Evolutionary conservation across 2,888 invertebrate genomes (phyloP), one percentile per base, ranked within the genome.

Genomic region (Amphipyra tragopoginis): DNA sequence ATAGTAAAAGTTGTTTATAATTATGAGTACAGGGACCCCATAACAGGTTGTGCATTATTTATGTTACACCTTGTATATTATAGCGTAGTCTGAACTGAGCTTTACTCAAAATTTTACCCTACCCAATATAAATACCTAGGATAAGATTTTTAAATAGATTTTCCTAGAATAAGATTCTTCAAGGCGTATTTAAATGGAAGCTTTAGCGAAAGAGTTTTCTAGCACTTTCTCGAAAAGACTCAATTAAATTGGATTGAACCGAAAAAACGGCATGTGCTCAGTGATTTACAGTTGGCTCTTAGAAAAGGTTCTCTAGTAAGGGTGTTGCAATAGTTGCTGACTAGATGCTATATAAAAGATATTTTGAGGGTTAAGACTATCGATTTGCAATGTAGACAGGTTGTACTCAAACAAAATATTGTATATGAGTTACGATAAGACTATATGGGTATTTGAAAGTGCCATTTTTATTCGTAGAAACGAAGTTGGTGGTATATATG

Each of bases 161-260:
- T 57, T 49, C 52, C 67, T 48, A 66, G 72, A 53, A 56, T 68
- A 72, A 65, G 72, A 65, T 72, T 52, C 55, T 50, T 42, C 59
- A 72, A 69, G 67, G 72, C 68, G 66, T 49, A 72, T 72, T 69
- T 72, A 72, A 72, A 69, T 66, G 67, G 59, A 44, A 72, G 73
- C 73, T 69, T 68, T 59, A 66, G 53, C 67, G 59, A 72, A 72
- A 69, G 72, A 72, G 67, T 72, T 68, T 54, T 42, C 53, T 36
- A 53, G 67, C 52, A 47, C 14, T 58, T 59, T 65, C 45, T 67
- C 42, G 66, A 68, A 72, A 72, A 66, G 52, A 42, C 68, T 69
- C 73, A 69, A 69, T 69, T 69, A 69, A 66, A 69, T 69, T 69
- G 73, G 68, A 69, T 69, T 66, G 68, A 72, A 69, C 67, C 73